phyloP scores from a whole-genome alignment of 2,797 vertebrate genomes.

The Muscicapa striata region DNA sequence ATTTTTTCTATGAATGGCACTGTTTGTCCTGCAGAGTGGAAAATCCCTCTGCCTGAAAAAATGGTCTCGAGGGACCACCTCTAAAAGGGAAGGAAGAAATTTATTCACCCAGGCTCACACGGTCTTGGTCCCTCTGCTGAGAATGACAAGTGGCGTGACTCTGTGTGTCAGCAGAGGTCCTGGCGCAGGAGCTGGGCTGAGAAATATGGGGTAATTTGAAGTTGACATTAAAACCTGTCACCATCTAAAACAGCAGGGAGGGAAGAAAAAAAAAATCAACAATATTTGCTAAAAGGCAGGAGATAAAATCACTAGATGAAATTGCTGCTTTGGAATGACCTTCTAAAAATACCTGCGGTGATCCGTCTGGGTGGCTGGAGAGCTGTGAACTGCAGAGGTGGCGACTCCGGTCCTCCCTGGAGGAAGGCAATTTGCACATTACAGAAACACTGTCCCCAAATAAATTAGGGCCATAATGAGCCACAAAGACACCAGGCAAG shows the following conservation, averaged over 20 bases:
- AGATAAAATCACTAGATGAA: conserved; percentile 54
- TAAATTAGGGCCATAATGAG: neutral
- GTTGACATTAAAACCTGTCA: conserved; percentile 64
- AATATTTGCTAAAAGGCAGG: conserved; percentile 59
- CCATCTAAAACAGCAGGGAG: conserved; percentile 34
- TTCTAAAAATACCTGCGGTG: conserved; percentile 58
- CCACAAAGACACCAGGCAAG: neutral
- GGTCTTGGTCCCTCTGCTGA: conserved; percentile 34
- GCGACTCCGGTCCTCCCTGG: neutral
- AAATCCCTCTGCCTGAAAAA: conserved; percentile 59
- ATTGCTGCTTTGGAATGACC: conserved; percentile 37
- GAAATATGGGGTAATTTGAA: conserved; percentile 63
- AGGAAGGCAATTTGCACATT: conserved; percentile 50
- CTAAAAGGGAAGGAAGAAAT: conserved; percentile 35
- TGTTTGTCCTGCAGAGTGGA: conserved; percentile 58
- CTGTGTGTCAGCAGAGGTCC: conserved; percentile 37
- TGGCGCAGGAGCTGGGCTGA: conserved; percentile 40
- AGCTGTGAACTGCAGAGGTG: neutral
- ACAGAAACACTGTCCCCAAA: neutral
- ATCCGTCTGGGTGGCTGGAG: conserved; percentile 22
- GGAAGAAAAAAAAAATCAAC: neutral
- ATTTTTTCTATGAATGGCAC: conserved; percentile 60
- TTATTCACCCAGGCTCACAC: conserved; percentile 37
- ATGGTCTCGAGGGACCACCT: conserved; percentile 17
- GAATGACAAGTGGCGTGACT: conserved; percentile 36